These are phyloP conservation scores for Bombus soroeensis DNA, from an alignment of 1,140 invertebrate species.

Conservation along the genomic window DNA sequence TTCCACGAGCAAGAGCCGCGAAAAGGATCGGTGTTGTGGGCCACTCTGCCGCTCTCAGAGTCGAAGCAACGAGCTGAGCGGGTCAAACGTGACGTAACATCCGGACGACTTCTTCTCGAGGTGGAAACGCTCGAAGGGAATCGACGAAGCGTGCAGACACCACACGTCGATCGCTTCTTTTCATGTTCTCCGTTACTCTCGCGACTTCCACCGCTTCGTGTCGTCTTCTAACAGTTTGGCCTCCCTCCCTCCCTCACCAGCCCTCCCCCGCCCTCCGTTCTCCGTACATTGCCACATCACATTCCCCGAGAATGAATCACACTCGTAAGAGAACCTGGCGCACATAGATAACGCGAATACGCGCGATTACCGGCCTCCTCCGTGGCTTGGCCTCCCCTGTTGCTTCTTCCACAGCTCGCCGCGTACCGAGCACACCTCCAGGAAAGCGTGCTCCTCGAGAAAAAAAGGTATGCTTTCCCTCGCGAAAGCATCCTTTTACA, in stretches of 20 bases:
- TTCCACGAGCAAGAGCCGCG: neutral
- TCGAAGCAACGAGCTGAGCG: conserved; percentile 33
- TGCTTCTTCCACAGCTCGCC: neutral
- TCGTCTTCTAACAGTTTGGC: conserved; percentile 38
- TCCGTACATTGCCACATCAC: conserved; percentile 75
- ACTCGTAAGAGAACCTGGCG: conserved; percentile 66
- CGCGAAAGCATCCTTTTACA: conserved; percentile 33
- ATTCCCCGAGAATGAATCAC: conserved; percentile 78
- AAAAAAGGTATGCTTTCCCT: conserved; percentile 25
- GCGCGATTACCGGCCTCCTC: conserved; percentile 35
- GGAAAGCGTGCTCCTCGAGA: neutral
- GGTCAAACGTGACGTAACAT: conserved; percentile 77
- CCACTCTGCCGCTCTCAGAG: neutral
- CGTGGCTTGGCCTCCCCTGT: neutral
- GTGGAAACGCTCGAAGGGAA: conserved; percentile 65
- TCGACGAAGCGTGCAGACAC: conserved; percentile 72
- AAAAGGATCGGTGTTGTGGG: neutral
- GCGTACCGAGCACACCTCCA: neutral
- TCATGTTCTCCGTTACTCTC: conserved; percentile 63
- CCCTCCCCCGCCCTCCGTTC: neutral
- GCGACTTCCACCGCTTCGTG: conserved; percentile 41
- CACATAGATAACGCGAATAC: conserved; percentile 59
- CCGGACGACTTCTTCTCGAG: conserved; percentile 67
- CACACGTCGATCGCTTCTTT: conserved; percentile 61
- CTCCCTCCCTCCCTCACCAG: conserved; percentile 3